Percentiles rank a stretch among this genome's conserved stretches.
These are phyloP conservation scores for Podocnemis expansa DNA, from an alignment of 2,113 vertebrate genomes.

Conservation along the genomic window DNA sequence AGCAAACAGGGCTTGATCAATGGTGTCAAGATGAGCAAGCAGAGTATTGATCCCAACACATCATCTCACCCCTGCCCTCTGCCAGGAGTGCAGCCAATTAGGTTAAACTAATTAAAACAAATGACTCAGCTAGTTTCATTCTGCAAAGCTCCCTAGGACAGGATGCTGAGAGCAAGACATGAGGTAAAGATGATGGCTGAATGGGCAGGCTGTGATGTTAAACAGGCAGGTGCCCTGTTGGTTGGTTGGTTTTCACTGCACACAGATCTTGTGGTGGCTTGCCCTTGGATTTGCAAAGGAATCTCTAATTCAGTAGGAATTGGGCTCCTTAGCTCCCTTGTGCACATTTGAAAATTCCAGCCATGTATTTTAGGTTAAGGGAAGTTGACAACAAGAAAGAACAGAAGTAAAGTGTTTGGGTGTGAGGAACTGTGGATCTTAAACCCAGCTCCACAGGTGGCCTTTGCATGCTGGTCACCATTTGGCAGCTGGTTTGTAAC, in stretches of 20 bases:
- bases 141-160: neutral
- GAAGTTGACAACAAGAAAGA: neutral
- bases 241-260: neutral
- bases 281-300: neutral
- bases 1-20: neutral
- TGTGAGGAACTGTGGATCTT: neutral
- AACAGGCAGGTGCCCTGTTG: neutral
- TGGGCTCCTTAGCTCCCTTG: neutral
- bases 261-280: neutral
- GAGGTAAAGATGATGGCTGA: neutral
- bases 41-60: neutral
- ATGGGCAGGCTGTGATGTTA: neutral
- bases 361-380: neutral
- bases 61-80: neutral
- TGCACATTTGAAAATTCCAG: neutral
- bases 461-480: neutral
- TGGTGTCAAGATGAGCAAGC: neutral
- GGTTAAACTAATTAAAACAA: constrained; percentile 24
- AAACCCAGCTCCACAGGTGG: neutral
- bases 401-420: neutral
- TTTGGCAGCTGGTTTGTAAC: neutral
- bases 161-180: neutral
- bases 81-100: constrained; percentile 13
- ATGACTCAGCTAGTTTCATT: neutral
- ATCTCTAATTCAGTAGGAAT: neutral